These are phyloP conservation scores for Drepana falcataria DNA, from an alignment of 2,888 invertebrate species.

Conservation along the genomic window DNA sequence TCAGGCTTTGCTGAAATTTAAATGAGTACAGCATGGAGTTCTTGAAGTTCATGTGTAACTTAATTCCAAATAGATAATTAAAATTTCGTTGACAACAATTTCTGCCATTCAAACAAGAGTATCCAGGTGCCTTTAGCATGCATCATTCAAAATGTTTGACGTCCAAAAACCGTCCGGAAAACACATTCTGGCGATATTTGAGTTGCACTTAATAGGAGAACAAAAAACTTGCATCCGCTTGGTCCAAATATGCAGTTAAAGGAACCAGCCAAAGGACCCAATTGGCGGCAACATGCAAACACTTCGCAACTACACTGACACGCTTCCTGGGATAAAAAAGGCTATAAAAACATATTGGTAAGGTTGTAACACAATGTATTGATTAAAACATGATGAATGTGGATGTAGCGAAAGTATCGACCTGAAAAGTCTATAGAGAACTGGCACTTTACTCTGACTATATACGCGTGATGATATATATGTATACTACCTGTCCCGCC, in stretches of 20 bases:
- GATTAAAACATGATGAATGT: neutral
- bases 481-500: too few species aligned
- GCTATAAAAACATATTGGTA: slow-evolving; percentile 23
- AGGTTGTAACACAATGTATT: too few species aligned
- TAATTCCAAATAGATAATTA: too few species aligned
- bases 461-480: too few species aligned
- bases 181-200: slow-evolving; percentile 48
- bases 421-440: too few species aligned
- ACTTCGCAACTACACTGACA: slow-evolving; percentile 35
- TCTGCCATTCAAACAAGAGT: slow-evolving; percentile 4
- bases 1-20: too few species aligned
- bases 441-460: too few species aligned
- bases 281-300: slow-evolving; percentile 56
- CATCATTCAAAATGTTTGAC: slow-evolving; percentile 19
- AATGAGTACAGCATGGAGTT: too few species aligned
- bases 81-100: slow-evolving; percentile 18
- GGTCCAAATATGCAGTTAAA: slow-evolving; percentile 56
- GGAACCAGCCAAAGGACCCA: slow-evolving; percentile 50
- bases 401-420: too few species aligned
- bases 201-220: slow-evolving; percentile 48
- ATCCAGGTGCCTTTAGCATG: slow-evolving; percentile 20
- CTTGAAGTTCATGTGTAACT: too few species aligned
- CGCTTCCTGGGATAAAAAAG: slow-evolving; percentile 36
- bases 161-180: slow-evolving; percentile 28
- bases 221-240: slow-evolving; percentile 56